These are phyloP conservation scores for Cyaniris semiargus DNA, from an alignment of 2,888 invertebrate species.

Conservation along the genomic window DNA sequence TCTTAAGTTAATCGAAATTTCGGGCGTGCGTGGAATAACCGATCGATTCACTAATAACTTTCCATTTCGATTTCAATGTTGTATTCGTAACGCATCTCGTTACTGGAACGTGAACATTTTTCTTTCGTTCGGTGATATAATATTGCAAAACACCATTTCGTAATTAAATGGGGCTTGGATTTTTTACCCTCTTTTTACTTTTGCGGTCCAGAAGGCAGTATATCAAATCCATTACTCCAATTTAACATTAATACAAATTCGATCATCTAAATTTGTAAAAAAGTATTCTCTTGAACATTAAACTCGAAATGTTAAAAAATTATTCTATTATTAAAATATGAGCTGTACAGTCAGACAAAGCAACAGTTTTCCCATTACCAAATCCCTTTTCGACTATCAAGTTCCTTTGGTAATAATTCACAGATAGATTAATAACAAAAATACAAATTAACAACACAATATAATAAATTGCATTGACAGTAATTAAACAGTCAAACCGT, in stretches of 20 bases:
- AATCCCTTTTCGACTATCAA: too few species aligned
- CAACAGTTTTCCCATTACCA: too few species aligned
- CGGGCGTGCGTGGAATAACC: constrained; percentile 52
- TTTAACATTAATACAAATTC: neutral
- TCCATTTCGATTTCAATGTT: constrained; percentile 60
- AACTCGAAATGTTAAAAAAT: too few species aligned
- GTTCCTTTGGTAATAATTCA: neutral
- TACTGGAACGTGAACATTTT: constrained; percentile 46
- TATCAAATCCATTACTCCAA: neutral
- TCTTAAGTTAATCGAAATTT: constrained; percentile 4
- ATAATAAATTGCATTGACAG: neutral
- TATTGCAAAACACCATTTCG: neutral
- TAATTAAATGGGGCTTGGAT: neutral
- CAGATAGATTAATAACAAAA: neutral
- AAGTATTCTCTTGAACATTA: too few species aligned
- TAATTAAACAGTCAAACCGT: constrained; percentile 2
- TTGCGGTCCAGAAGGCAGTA: neutral
- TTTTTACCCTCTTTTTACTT: neutral
- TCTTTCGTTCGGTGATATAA: constrained; percentile 26
- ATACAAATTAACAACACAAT: neutral
- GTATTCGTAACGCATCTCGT: constrained; percentile 53
- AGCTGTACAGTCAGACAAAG: too few species aligned
- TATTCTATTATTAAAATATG: too few species aligned
- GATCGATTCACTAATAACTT: constrained; percentile 57
- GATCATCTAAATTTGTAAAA: too few species aligned